Evolutionary conservation across 2,113 vertebrate species (phyloP), one percentile per base, ranked within the genome.

Genomic region (Cavia aperea): DNA sequence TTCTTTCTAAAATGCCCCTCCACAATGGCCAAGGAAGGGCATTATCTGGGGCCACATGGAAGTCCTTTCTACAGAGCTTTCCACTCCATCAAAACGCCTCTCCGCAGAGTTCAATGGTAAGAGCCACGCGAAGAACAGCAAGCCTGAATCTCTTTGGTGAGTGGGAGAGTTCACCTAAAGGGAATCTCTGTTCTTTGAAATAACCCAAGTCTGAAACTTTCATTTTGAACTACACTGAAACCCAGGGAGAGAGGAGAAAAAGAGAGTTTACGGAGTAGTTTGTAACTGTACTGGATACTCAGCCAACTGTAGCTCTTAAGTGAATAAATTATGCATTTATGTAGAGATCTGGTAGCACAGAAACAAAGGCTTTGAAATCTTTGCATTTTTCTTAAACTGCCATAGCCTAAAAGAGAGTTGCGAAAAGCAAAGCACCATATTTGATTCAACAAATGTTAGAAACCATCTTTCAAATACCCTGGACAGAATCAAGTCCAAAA

Each of bases 391-490:
- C 90, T 75, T 62, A 81, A 94, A 87, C 31, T 58, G 36, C 24
- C n/a, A 9, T 3, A 63, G 36, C 21, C 1, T 93, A 46, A 82
- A 92, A 93, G 33, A 26, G n/a, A 94, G 68, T 73, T 91, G 43
- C 56, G 60, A 56, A 81, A 92, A 94, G 62, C 18, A 62, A 84
- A 93, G 58, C 39, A 39, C 58, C 70, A 23, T 29, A 49, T 95
- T 93, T 82, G 68, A 95, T 83, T 95, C 63, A 66, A 46, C 75
- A 56, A 89, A 94, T 85, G 56, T 88, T 88, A 33, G 23, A 95
- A 95, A 93, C 87, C 81, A 63, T 93, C 87, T 92, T 94, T 95
- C 92, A 92, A 91, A 79, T 91, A 92, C 75, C 94, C 85, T 82
- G 75, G 88, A 54, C 2, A 8, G 81, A 94, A 93, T 83, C 24